A percentile compares a stretch with the other conserved stretches of the same genome.
These are phyloP conservation scores for Anableps anableps DNA, from an alignment of 2,797 vertebrate genomes.

Conservation along the genomic window DNA sequence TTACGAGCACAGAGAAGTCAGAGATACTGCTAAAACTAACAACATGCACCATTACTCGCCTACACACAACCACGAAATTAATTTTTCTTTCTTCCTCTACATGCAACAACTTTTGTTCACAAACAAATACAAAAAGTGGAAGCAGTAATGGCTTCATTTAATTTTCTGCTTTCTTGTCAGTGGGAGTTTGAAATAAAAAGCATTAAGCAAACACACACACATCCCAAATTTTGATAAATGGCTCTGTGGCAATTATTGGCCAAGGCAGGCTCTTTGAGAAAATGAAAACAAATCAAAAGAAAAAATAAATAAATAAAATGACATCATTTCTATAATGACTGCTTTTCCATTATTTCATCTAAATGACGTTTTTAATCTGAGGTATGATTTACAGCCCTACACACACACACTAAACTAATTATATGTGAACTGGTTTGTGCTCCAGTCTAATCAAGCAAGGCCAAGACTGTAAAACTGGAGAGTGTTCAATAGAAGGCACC, in stretches of 20 bases:
- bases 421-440: constrained; percentile 66
- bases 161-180: constrained; percentile 14
- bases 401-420: constrained; percentile 72
- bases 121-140: constrained; percentile 15
- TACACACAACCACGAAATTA: constrained; percentile 9
- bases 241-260: constrained; percentile 58
- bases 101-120: not conserved
- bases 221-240: constrained; percentile 60
- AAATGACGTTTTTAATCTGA: constrained; percentile 69
- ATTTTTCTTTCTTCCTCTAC: constrained; percentile 9
- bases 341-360: constrained; percentile 70
- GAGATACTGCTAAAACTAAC: constrained; percentile 26
- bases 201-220: constrained; percentile 26
- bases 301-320: constrained; percentile 56
- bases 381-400: constrained; percentile 73
- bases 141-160: not conserved
- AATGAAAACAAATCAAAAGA: constrained; percentile 38
- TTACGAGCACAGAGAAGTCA: constrained; percentile 18
- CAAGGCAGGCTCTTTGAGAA: constrained; percentile 32
- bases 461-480: constrained; percentile 45
- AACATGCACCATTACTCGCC: constrained; percentile 14
- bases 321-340: constrained; percentile 70
- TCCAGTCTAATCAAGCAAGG: constrained; percentile 66
- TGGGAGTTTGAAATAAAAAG: constrained; percentile 29
- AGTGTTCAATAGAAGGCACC: constrained; percentile 54